Percentiles rank a stretch among this genome's conserved stretches.
phyloP scores from a whole-genome alignment of 2,888 invertebrate genomes.

The Drepanosiphum platanoidis region DNA sequence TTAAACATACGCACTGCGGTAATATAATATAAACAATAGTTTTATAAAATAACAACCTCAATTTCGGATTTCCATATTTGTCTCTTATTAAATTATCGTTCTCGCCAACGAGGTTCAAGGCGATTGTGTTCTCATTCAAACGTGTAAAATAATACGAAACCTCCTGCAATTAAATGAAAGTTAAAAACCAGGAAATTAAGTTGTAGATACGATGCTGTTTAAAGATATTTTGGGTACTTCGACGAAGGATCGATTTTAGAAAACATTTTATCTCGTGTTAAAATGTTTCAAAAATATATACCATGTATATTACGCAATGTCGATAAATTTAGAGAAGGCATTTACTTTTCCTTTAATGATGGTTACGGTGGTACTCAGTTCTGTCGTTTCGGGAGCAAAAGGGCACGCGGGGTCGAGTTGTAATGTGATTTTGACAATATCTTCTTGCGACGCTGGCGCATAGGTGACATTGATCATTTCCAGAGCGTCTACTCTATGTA shows the following conservation, averaged over 20 bases:
- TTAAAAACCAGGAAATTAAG: too few species aligned
- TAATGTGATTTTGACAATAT: not conserved
- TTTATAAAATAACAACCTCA: too few species aligned
- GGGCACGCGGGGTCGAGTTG: constrained; percentile 5
- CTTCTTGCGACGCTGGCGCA: not conserved
- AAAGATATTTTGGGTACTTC: too few species aligned
- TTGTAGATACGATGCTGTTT: too few species aligned
- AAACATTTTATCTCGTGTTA: too few species aligned
- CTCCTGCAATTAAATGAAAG: too few species aligned
- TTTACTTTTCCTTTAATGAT: constrained; percentile 32
- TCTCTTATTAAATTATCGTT: constrained; percentile 26
- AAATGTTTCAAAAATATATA: too few species aligned
- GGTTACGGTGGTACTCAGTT: not conserved
- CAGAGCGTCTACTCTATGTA: not conserved
- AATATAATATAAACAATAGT: too few species aligned
- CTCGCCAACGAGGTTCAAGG: not conserved
- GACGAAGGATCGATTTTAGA: too few species aligned
- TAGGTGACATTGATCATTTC: constrained; percentile 1
- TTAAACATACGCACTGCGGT: too few species aligned
- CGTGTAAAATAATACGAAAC: constrained; percentile 25
- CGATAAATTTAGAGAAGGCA: not conserved
- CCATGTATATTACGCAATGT: too few species aligned
- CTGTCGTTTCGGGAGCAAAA: not conserved
- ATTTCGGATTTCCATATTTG: constrained; percentile 27
- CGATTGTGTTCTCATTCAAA: not conserved